Base-by-base conservation (phyloP, 2,113 vertebrate species). In the Collichthys lucidus region DNA sequence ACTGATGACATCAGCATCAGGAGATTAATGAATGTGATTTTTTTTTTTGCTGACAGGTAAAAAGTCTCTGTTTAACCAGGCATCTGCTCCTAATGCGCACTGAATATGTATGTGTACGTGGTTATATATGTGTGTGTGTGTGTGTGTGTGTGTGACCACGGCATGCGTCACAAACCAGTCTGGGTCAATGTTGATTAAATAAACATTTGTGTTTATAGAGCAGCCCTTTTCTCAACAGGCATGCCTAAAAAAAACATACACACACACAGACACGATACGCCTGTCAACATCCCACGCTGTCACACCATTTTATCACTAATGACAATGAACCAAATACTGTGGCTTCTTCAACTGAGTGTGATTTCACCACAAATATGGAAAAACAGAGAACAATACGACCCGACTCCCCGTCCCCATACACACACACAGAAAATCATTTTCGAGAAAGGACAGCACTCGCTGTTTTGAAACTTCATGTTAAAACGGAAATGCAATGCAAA, bases 111-210 rank as follows among this genome's bases (percentile, higher is more conserved):
- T 74, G 73, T 59, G 50, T 63, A 40, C 9, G 35, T 40, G 35
- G 35, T 40, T 40, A 40, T 35, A 8, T 35, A 2, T 35, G 66
- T 79, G 66, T 73, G 60, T 68, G 63, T 74, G 72, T 62, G 71
- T 35, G 70, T 22, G 40, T 59, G 40, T 57, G 35, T 42, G 52
- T 52, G 40, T 29, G 20, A 35, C 11, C 17, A 46, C 44, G 46
- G 17, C 67, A 55, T 81, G 77, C 20, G 49, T 88, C 73, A 83
- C 35, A 42, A 74, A 78, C 77, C 64, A 77, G 80, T 72, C 35
- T 83, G 52, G 72, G 74, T 77, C 76, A 69, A n/a, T 92, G 87
- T 91, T 90, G 82, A 88, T 91, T 67, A 74, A 90, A 90, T 90
- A 90, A 91, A 90, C 78, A 80, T 67, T 46, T 57, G 49, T 83